Base-by-base conservation (phyloP, 2,797 vertebrate species). In the Phaenicophaeus curvirostris region DNA sequence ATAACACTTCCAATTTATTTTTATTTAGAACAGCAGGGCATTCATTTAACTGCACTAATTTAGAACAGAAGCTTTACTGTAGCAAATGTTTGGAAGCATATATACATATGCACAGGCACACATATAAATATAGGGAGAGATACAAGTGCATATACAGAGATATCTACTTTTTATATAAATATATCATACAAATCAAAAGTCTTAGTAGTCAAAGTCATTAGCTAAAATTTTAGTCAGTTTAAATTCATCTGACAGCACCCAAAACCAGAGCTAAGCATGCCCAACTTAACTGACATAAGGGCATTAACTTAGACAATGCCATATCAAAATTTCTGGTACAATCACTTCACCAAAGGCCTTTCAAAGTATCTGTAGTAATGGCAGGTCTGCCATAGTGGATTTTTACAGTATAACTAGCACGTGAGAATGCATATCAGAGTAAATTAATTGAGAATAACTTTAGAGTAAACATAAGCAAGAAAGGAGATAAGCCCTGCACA, bases 11-110 rank as follows among this genome's bases (percentile, higher is more conserved):
- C 50, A 80, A 62, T 85, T 90, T 72, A 58, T 13, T 89, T 87
- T 90, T 80, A 75, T 83, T 92, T 93, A 65, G 24, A 89, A 72
- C 15, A 74, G 27, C 9, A 68, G n/a, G 61, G 62, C 14, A 58
- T 62, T 80, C 1, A 77, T 72, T 83, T 87, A 87, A 61, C 15
- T 89, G 7, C 7, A 65, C 53, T 67, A 75, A 65, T 62, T 74
- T 89, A 85, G 39, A 72, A 9, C 13, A 75, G 72, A 73, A 87
- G 0, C 4, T 87, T 76, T 76, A 72, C 23, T 37, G 20, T n/a
- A 74, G 9, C 11, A 76, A 89, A 55, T 19, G 15, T 44, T 79
- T 89, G 14, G 11, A 80, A 66, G 77, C 11, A 6, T 58, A 11
- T 33, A 24, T 51, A 30, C 4, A 9, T 30, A n/a, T 35, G 11